Conservation (phyloP, 35 echinoderm and acorn worm species). For the Amphiura filiformis region DNA sequence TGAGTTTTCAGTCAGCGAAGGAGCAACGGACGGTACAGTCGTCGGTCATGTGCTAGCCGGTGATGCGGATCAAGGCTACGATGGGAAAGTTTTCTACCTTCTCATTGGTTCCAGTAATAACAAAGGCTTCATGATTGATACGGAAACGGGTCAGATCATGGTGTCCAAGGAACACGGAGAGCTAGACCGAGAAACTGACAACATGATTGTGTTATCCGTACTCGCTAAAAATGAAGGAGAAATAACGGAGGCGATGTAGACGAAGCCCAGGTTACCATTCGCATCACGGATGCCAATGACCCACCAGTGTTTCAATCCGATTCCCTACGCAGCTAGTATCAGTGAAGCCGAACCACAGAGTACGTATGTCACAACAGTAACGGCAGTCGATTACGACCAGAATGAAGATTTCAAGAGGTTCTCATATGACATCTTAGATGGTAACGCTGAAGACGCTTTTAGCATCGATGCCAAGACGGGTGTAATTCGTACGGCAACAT, state of each 20-base stretch:
- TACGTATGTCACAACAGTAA: conserved; percentile 72
- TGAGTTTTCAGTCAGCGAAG: conserved; percentile 86
- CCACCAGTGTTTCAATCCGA: conserved; percentile 77
- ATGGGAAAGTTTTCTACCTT: conserved; percentile 78
- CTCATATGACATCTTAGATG: conserved; percentile 68
- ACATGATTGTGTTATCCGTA: conserved; percentile 55
- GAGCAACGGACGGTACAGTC: conserved; percentile 64
- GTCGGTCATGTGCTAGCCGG: conserved; percentile 68
- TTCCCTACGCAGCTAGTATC: conserved; percentile 63
- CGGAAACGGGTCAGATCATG: conserved; percentile 61
- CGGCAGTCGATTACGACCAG: conserved; percentile 79
- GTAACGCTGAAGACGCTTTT: conserved; percentile 66
- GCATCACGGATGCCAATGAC: conserved; percentile 90
- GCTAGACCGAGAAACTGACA: conserved; percentile 69
- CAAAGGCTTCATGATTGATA: conserved; percentile 76
- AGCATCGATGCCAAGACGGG: conserved; percentile 63
- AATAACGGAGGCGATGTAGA: conserved; percentile 73
- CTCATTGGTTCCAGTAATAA: conserved; percentile 83
- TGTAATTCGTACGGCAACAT: conserved; percentile 41
- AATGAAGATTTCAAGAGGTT: conserved; percentile 69
- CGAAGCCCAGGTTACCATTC: conserved; percentile 66
- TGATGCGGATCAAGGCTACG: conserved; percentile 76
- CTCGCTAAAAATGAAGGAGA: conserved; percentile 83
- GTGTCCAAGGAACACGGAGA: conserved; percentile 71
- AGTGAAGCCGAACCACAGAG: conserved; percentile 58